These are phyloP conservation scores for Parauchenoglanis ngamensis DNA, from an alignment of 2,797 vertebrate genomes.

Conservation along the genomic window DNA sequence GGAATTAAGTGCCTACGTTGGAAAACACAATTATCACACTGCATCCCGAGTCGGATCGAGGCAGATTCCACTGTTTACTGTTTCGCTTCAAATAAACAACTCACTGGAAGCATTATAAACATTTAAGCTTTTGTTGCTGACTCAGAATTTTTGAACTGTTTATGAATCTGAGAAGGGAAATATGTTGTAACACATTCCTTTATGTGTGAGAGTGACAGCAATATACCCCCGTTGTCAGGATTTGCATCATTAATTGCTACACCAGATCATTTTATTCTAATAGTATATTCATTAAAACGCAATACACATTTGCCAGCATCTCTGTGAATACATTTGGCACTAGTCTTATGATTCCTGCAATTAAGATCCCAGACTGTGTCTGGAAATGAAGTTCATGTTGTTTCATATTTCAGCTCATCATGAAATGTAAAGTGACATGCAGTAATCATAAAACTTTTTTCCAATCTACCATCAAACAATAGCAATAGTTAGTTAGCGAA, in stretches of 20 bases:
- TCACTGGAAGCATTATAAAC: slow-evolving; percentile 3
- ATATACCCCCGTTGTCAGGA: background rate
- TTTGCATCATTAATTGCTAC: background rate
- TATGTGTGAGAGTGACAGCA: background rate
- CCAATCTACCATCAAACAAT: background rate
- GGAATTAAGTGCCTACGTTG: background rate
- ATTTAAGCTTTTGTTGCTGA: background rate
- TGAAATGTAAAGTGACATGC: background rate
- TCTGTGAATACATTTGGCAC: background rate
- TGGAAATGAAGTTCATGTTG: background rate
- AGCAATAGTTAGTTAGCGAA: background rate
- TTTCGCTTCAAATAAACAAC: slow-evolving; percentile 27
- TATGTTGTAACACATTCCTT: background rate
- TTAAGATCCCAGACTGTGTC: background rate
- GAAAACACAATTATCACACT: slow-evolving; percentile 11
- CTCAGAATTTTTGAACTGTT: background rate
- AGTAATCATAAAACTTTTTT: background rate
- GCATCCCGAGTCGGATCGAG: background rate
- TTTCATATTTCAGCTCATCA: background rate
- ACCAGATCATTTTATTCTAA: background rate
- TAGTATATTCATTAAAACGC: background rate
- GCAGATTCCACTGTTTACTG: background rate
- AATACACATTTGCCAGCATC: background rate
- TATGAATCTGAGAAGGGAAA: background rate
- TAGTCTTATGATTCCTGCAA: background rate